Base-by-base conservation (phyloP, 2,888 invertebrate species). In the Trissoscelio sp. region DNA sequence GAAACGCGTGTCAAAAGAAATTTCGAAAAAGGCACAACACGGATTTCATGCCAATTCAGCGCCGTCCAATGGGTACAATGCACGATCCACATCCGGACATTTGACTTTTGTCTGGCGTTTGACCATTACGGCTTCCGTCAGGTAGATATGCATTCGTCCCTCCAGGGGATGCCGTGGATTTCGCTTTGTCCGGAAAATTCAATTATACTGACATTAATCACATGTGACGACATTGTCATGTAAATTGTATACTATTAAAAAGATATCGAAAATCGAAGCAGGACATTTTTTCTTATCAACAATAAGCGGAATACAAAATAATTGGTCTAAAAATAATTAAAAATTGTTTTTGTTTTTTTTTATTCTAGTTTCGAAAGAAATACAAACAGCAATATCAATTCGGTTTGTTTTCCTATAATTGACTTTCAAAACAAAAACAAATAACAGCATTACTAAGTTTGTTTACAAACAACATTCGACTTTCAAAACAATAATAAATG, bases 31-130 rank as follows among this genome's bases (percentile, higher is more conserved):
- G 88, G 89, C 86, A 90, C 88, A 90, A 90, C 90, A 90, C 83
- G 85, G 86, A 91, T 90, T 90, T 91, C 88, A 91, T 88, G 91
- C 87, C 88, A 88, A 89, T 91, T 89, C 88, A 88, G 81, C 84
- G 62, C 60, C 62, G 73, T 78, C 85, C 79, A 77, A 69, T 66
- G 69, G 64, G 48, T 85, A 88, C 89, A 89, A 86, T 87, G 82
- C 46, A 16, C 66, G 69, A 69, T 85, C 84, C 81, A 84, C 87
- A 87, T 88, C 88, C 89, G 88, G 86, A 87, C 86, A 82, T 88
- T 89, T 90, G 90, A 90, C 91, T 91, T 90, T 77, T 64, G 79
- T 85, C 70, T 69, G 85, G 84, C 74, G 51, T 80, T 73, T 80
- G 79, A 80, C 85, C 87, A 87, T 88, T 86, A 85, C 81, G 57